A percentile compares a stretch with the other conserved stretches of the same genome.
Evolutionary conservation across 1,140 invertebrate species (phyloP).

Genomic region (Archivesica marissinica): DNA sequence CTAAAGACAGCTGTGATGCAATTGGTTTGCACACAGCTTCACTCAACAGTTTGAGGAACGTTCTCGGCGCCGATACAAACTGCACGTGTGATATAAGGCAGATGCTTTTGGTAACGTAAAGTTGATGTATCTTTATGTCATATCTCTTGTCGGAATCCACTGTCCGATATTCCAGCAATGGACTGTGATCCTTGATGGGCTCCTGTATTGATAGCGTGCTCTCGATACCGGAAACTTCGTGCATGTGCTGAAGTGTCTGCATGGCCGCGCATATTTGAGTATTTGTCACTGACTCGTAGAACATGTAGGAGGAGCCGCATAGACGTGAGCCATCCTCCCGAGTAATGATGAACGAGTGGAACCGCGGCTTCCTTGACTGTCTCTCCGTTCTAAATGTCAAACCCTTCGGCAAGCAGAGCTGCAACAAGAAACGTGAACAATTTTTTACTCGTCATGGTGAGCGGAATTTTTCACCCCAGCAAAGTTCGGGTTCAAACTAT

Average conservation of each 20-base stretch:
- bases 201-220: conserved; percentile 59
- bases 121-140: conserved; percentile 95
- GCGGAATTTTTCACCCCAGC: no score
- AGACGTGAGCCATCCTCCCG: conserved; percentile 96
- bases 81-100: conserved; percentile 94
- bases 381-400: conserved; percentile 97
- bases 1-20: conserved; percentile 86
- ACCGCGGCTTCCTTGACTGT: conserved; percentile 93
- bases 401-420: conserved; percentile 97
- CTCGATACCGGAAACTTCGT: conserved; percentile 88
- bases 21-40: conserved; percentile 75
- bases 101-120: conserved; percentile 98
- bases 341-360: conserved; percentile 99
- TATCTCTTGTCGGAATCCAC: conserved; percentile 85
- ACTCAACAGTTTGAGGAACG: conserved; percentile 82
- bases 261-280: conserved; percentile 96
- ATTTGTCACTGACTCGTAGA: conserved; percentile 97
- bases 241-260: conserved; percentile 97
- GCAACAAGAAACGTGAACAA: conserved; percentile 74
- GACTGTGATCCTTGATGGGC: conserved; percentile 69
- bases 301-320: conserved; percentile 97
- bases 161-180: conserved; percentile 63
- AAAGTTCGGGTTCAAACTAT: no score
- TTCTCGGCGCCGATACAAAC: conserved; percentile 88
- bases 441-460: no score